Evolutionary conservation across 2,797 vertebrate species (phyloP).

Genomic region (Caiman crocodilus): DNA sequence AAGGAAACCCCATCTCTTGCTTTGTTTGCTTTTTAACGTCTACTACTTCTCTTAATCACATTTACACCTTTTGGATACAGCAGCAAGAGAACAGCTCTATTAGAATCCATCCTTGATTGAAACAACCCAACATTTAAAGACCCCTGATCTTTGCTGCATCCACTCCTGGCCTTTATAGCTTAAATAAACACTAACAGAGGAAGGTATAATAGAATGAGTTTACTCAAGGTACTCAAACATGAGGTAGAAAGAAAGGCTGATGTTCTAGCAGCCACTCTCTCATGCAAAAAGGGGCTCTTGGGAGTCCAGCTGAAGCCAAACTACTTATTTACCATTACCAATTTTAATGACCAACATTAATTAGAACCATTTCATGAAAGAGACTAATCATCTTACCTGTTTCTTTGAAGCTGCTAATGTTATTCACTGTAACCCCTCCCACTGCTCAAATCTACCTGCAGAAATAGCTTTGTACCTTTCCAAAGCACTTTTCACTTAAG

Average conservation of each 20-base stretch:
- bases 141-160: fast-evolving
- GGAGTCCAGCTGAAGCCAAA: no score
- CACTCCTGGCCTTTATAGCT: fast-evolving
- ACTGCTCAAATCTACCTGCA: not conserved
- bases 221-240: not conserved
- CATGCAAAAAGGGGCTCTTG: not conserved
- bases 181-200: not conserved
- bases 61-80: not conserved
- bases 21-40: not conserved
- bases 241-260: not conserved
- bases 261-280: not conserved
- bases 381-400: fast-evolving
- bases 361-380: not conserved
- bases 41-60: not conserved
- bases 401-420: not conserved
- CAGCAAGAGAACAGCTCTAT: not conserved
- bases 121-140: not conserved
- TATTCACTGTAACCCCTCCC: not conserved
- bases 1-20: not conserved
- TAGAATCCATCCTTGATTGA: not conserved
- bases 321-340: not conserved
- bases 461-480: not conserved
- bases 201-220: not conserved
- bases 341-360: not conserved
- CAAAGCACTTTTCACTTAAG: fast-evolving